A percentile compares a stretch with the other conserved stretches of the same genome.
Evolutionary conservation across 2,113 vertebrate genomes (phyloP).

Genomic region (Ranitomeya variabilis): DNA sequence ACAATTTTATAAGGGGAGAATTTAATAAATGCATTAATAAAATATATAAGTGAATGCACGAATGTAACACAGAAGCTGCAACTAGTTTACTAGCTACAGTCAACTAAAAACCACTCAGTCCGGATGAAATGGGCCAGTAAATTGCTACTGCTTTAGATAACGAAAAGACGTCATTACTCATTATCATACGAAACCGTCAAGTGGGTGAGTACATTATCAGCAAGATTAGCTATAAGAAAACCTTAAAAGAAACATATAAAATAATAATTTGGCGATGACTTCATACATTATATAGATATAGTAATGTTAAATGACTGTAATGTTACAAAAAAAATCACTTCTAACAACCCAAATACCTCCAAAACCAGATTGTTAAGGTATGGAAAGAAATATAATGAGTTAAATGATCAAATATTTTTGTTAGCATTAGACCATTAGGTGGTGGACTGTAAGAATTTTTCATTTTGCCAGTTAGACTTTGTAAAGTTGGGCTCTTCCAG

Average conservation of each 20-base stretch:
- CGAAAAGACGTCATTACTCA: background rate
- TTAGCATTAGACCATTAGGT: too few relatives aligned
- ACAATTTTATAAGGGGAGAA: too few relatives aligned
- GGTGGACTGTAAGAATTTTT: too few relatives aligned
- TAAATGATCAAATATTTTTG: too few relatives aligned
- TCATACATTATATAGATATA: background rate
- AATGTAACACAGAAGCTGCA: too few relatives aligned
- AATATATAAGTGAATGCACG: background rate
- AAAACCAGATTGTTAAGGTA: background rate
- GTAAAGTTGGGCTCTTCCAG: too few relatives aligned
- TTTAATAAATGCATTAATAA: background rate
- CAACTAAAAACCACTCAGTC: background rate
- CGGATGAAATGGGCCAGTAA: background rate
- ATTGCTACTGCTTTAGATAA: background rate
- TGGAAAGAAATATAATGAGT: too few relatives aligned
- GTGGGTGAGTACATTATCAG: background rate
- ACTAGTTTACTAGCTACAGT: too few relatives aligned
- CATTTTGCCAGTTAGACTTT: too few relatives aligned
- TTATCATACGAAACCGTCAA: background rate
- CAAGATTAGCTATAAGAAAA: background rate
- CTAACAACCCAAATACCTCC: background rate
- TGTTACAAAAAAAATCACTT: background rate
- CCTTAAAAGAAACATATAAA: too few relatives aligned
- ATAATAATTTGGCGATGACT: background rate
- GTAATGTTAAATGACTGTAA: background rate